Percentiles rank a stretch among this genome's conserved stretches.
Conservation (phyloP, 2,113 vertebrate species). For the Oryzias curvinotus region DNA sequence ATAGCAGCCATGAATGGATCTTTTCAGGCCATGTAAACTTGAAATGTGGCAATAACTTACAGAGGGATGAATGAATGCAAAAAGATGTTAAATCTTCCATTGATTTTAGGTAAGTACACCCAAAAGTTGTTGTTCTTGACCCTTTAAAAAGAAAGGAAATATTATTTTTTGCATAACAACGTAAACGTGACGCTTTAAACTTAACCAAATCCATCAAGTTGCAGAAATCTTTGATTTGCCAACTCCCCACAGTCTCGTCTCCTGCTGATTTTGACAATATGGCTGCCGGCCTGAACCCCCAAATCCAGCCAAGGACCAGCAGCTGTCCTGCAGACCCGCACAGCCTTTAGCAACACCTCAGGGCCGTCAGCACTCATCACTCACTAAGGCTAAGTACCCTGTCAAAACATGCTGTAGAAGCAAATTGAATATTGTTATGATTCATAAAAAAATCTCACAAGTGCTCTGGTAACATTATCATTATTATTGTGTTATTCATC, state of each 20-base stretch:
- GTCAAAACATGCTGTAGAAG: constrained; percentile 61
- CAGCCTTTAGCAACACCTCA: constrained; percentile 59
- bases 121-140: too few species aligned
- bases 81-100: not conserved
- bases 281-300: constrained; percentile 44
- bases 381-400: constrained; percentile 60
- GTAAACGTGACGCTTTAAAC: not conserved
- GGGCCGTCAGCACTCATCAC: constrained; percentile 60
- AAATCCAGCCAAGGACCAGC: constrained; percentile 51
- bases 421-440: constrained; percentile 73
- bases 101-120: not conserved
- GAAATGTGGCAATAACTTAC: constrained; percentile 61
- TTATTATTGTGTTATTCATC: constrained; percentile 35
- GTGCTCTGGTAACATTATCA: constrained; percentile 8
- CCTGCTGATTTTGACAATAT: constrained; percentile 69
- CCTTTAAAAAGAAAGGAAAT: too few species aligned
- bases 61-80: not conserved
- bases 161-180: too few species aligned
- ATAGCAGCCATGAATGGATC: constrained; percentile 59
- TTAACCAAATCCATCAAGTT: constrained; percentile 4
- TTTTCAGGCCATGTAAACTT: constrained; percentile 72
- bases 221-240: constrained; percentile 51
- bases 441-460: constrained; percentile 53
- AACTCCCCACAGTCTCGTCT: constrained; percentile 25
- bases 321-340: constrained; percentile 60